Conservation (phyloP, 2,113 vertebrate species). For the Caloenas nicobarica region DNA sequence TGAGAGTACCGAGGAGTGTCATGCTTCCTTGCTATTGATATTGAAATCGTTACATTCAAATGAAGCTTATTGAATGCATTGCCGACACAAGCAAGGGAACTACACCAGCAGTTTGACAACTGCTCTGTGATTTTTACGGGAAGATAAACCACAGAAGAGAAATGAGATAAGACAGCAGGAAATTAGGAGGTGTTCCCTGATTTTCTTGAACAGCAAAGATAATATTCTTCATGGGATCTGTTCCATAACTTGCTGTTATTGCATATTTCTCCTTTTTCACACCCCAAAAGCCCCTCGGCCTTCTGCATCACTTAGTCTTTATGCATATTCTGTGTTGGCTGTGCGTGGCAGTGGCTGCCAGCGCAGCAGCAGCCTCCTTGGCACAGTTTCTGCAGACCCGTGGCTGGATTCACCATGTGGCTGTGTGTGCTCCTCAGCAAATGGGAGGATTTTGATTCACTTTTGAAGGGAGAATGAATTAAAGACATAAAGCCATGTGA, state of each 20-base stretch:
- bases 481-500: neutral
- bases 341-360: neutral
- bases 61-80: neutral
- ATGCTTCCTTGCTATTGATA: neutral
- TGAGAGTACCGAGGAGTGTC: neutral
- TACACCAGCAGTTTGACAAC: conserved; percentile 2
- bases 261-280: neutral
- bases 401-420: neutral
- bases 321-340: neutral
- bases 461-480: neutral
- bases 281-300: neutral
- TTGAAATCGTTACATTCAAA: neutral
- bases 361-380: neutral
- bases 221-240: neutral
- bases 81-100: conserved; percentile 28
- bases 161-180: conserved; percentile 3
- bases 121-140: neutral
- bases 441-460: neutral
- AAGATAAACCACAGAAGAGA: neutral
- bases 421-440: neutral
- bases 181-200: neutral
- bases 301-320: neutral
- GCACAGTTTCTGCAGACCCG: neutral
- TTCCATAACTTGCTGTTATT: neutral
- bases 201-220: neutral